Conservation (phyloP, 2,113 vertebrate genomes). For the Ciconia boyciana region DNA sequence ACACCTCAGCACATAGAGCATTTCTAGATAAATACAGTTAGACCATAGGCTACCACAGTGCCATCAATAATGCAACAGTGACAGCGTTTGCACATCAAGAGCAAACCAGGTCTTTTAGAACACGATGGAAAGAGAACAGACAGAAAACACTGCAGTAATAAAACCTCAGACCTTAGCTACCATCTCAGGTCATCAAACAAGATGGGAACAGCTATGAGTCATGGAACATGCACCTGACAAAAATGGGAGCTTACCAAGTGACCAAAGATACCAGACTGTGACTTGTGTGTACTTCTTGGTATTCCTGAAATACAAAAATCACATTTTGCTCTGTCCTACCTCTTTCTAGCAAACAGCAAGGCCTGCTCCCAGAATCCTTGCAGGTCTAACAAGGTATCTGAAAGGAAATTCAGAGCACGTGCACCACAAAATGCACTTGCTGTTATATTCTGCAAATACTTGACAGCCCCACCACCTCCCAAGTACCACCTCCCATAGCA, state of each 20-base stretch:
- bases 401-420: background rate
- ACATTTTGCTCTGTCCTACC: background rate
- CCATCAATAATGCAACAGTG: fast-evolving
- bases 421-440: background rate
- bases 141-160: background rate
- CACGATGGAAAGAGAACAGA: background rate
- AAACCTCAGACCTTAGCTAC: background rate
- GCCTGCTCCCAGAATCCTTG: background rate
- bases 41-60: background rate
- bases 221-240: background rate
- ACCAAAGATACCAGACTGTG: background rate
- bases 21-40: background rate
- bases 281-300: background rate
- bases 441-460: background rate
- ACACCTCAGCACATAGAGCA: background rate
- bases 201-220: background rate
- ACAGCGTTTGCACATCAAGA: background rate
- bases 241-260: background rate
- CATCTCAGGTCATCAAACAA: background rate
- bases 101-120: background rate
- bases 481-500: background rate
- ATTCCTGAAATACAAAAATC: background rate
- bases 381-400: background rate
- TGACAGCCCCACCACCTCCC: background rate
- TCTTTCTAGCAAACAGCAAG: background rate